phyloP scores from a whole-genome alignment of 2,797 vertebrate genomes.

The Sebastes vulpes region DNA sequence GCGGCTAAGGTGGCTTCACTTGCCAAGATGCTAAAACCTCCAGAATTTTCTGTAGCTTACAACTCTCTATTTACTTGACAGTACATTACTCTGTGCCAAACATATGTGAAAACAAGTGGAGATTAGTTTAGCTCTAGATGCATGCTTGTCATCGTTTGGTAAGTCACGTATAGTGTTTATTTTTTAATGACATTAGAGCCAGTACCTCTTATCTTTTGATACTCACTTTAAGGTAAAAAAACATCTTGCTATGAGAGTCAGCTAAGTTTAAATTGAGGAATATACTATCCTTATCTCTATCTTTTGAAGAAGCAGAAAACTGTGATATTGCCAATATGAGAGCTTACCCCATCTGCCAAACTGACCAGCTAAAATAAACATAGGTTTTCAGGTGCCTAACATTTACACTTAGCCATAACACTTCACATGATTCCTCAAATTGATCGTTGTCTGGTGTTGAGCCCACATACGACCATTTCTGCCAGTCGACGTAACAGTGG shows the following conservation, averaged over 20 bases:
- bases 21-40: not conserved
- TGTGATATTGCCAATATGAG: not conserved
- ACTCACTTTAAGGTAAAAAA: not conserved
- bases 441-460: not conserved
- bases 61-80: not conserved
- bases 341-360: not conserved
- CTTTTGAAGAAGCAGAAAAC: not conserved
- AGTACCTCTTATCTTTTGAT: not conserved
- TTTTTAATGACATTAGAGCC: not conserved
- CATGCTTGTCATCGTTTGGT: not conserved
- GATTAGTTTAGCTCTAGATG: not conserved
- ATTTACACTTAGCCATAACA: too few species aligned
- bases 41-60: not conserved
- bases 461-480: not conserved
- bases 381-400: not conserved
- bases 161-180: not conserved
- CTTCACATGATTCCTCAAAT: too few species aligned
- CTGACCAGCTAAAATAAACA: not conserved
- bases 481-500: not conserved
- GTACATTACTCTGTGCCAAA: not conserved
- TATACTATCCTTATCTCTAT: not conserved
- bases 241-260: not conserved
- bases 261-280: not conserved
- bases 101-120: not conserved
- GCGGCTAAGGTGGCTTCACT: not conserved